Evolutionary conservation across 2,888 invertebrate genomes (phyloP).

Genomic region (Oxystoma pomonae): DNA sequence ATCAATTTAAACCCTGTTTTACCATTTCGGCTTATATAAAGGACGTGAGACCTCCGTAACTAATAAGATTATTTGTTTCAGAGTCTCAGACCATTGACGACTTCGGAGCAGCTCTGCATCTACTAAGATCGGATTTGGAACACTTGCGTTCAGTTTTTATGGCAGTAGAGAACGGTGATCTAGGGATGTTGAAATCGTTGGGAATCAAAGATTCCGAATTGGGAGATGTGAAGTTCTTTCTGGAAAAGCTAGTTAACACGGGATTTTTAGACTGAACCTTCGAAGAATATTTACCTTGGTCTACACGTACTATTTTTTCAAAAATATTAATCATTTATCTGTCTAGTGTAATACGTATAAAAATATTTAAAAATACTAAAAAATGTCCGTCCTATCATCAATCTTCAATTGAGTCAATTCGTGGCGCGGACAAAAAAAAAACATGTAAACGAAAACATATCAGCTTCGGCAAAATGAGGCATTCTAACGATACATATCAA

Average conservation of each 20-base stretch:
- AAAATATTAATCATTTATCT: conserved; percentile 23
- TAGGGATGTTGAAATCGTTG: conserved; percentile 88
- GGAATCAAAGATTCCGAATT: conserved; percentile 94
- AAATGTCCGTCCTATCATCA: conserved; percentile 37
- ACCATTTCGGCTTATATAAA: too few relatives aligned
- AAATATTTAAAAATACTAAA: conserved; percentile 22
- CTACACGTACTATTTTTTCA: conserved; percentile 56
- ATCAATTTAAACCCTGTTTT: too few relatives aligned
- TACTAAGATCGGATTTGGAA: conserved; percentile 85
- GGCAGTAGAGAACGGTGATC: conserved; percentile 92
- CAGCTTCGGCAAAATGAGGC: neutral
- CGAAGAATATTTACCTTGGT: conserved; percentile 49
- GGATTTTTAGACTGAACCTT: conserved; percentile 86
- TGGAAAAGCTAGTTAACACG: conserved; percentile 92
- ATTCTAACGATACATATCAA: conserved; percentile 38
- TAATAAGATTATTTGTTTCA: conserved; percentile 49
- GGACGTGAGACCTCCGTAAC: too few relatives aligned
- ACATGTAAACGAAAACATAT: neutral
- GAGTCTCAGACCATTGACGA: conserved; percentile 95
- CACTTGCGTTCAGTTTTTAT: conserved; percentile 92
- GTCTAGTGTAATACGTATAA: neutral
- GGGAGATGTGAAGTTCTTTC: conserved; percentile 93
- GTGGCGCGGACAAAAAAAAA: too few relatives aligned
- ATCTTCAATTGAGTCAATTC: too few relatives aligned
- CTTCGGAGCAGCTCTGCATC: conserved; percentile 81